Percentiles rank a stretch among this genome's conserved stretches.
phyloP scores from a whole-genome alignment of 2,888 invertebrate genomes.

The Aleiodes testaceus region DNA sequence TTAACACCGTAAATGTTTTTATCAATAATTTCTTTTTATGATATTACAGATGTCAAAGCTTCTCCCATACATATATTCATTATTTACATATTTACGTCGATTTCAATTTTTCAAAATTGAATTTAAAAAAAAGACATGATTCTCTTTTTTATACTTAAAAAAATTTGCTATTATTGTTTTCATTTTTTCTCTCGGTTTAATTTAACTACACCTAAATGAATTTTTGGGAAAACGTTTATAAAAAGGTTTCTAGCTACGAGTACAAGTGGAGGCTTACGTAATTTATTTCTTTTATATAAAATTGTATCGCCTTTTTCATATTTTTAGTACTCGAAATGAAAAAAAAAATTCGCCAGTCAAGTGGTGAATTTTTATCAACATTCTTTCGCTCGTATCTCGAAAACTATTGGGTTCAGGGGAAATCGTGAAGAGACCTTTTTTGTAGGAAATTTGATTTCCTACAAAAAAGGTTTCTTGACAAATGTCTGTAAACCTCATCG shows the following conservation, averaged over 20 bases:
- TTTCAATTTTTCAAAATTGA: not conserved
- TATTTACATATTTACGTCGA: slow-evolving; percentile 37
- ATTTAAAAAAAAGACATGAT: slow-evolving; percentile 24
- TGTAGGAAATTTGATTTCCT: too few relatives aligned
- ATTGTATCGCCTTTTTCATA: slow-evolving; percentile 29
- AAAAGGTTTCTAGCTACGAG: slow-evolving; percentile 43
- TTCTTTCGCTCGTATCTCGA: not conserved
- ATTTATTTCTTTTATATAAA: slow-evolving; percentile 44
- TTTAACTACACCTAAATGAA: slow-evolving; percentile 3
- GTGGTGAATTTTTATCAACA: slow-evolving; percentile 8
- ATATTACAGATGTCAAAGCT: not conserved
- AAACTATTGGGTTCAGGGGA: not conserved
- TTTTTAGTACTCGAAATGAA: slow-evolving; percentile 8
- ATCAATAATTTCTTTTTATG: not conserved
- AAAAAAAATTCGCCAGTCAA: not conserved
- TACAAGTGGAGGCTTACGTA: slow-evolving; percentile 43
- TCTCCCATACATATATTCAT: slow-evolving; percentile 1
- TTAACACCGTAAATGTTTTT: not conserved
- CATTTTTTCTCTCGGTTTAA: slow-evolving; percentile 23
- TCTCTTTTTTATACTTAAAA: slow-evolving; percentile 15
- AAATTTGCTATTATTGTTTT: not conserved
- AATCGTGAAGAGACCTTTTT: too few relatives aligned
- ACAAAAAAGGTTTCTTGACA: too few relatives aligned
- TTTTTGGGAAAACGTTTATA: slow-evolving; percentile 43
- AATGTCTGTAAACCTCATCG: too few relatives aligned